Conservation (phyloP, 2,113 vertebrate genomes). For the Scatophagus argus region DNA sequence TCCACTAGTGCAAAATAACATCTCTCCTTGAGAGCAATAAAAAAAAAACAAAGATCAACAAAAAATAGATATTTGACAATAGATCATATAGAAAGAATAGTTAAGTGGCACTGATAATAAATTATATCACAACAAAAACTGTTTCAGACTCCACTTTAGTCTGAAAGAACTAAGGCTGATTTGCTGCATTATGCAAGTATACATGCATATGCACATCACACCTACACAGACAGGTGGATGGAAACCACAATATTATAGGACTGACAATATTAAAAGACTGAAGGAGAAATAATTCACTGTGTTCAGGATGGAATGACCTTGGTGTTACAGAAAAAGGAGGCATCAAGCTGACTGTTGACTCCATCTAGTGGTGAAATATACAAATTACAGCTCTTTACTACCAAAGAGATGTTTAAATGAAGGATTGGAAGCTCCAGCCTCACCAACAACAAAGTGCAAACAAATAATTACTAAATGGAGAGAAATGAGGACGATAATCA, state of each 20-base stretch:
- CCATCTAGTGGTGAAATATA: constrained; percentile 70
- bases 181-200: constrained; percentile 27
- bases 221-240: constrained; percentile 18
- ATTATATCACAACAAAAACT: constrained; percentile 52
- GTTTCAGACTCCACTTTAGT: constrained; percentile 12
- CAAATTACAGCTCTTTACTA: constrained; percentile 23
- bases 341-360: constrained; percentile 21
- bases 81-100: constrained; percentile 49
- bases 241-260: constrained; percentile 13
- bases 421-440: background rate
- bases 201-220: background rate
- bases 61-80: constrained; percentile 48
- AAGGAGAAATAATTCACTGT: background rate
- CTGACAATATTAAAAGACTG: constrained; percentile 21
- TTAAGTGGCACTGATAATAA: constrained; percentile 72
- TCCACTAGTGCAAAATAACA: constrained; percentile 76
- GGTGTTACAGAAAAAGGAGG: constrained; percentile 30
- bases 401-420: background rate
- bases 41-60: constrained; percentile 53
- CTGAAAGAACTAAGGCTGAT: constrained; percentile 57
- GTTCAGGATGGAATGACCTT: constrained; percentile 38
- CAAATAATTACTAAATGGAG: constrained; percentile 16
- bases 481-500: constrained; percentile 1
- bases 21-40: constrained; percentile 73
- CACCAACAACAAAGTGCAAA: constrained; percentile 33